phyloP scores from a whole-genome alignment of 2,888 invertebrate genomes.

The Holacanthella duospinosa region DNA sequence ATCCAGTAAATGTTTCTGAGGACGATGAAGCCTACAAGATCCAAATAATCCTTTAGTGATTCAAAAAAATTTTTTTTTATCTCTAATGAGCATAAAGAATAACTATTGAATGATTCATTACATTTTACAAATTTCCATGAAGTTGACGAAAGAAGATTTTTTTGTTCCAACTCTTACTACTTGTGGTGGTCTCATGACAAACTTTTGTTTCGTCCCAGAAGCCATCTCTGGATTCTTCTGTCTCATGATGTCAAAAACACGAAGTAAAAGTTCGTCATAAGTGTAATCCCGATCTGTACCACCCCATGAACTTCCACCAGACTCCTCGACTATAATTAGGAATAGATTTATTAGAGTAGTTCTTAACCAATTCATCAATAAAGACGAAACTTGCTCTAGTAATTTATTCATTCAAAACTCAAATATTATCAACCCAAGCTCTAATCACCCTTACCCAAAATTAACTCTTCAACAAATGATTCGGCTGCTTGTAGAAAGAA shows the following conservation, averaged over 20 bases:
- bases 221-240: conserved; percentile 99
- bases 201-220: conserved; percentile 95
- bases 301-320: conserved; percentile 50
- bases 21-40: conserved; percentile 54
- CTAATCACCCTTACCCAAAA: not conserved
- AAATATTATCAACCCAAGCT: too few relatives aligned
- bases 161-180: conserved; percentile 96
- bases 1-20: conserved; percentile 95
- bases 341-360: too few relatives aligned
- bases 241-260: conserved; percentile 96
- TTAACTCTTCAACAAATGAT: not conserved
- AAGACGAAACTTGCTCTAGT: too few relatives aligned
- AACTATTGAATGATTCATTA: too few relatives aligned
- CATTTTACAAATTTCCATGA: conserved; percentile 72
- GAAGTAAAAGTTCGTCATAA: conserved; percentile 87
- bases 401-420: too few relatives aligned
- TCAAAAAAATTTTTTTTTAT: conserved; percentile 4
- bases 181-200: conserved; percentile 98
- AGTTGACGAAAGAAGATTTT: conserved; percentile 98
- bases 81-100: not conserved
- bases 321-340: not conserved
- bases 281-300: conserved; percentile 90
- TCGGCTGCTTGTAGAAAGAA: not conserved
- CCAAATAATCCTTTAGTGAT: conserved; percentile 19
- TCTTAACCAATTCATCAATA: too few relatives aligned